A percentile compares a stretch with the other conserved stretches of the same genome.
Conservation (phyloP, 2,888 invertebrate species). For the Drosophila prostipennis region DNA sequence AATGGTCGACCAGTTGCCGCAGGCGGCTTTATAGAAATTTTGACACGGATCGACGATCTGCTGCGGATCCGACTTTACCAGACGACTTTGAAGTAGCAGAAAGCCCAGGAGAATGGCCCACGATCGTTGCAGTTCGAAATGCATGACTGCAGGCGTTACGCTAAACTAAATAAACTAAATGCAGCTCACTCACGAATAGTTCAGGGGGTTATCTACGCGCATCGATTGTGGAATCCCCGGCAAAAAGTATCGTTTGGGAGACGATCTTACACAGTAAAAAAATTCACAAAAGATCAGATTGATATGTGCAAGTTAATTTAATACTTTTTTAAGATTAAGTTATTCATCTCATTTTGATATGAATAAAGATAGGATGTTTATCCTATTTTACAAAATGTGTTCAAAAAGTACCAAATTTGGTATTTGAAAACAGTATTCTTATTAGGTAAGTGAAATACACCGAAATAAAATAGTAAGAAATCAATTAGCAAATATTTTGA, state of each 20-base stretch:
- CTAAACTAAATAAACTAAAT: background rate
- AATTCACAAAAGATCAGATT: too few relatives aligned
- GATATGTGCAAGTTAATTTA: too few relatives aligned
- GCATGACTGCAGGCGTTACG: conserved; percentile 11
- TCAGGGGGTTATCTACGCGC: conserved; percentile 8
- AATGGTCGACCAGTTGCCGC: conserved; percentile 47
- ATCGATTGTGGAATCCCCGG: conserved; percentile 2
- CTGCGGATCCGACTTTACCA: background rate
- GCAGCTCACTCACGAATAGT: background rate
- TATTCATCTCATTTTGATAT: too few relatives aligned
- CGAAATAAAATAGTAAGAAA: background rate
- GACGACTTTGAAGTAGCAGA: background rate
- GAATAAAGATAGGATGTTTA: too few relatives aligned
- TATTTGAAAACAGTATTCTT: too few relatives aligned
- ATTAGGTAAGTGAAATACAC: background rate
- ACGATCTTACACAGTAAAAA: background rate
- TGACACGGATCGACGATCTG: conserved; percentile 25
- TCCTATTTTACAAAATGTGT: too few relatives aligned
- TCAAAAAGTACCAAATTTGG: too few relatives aligned
- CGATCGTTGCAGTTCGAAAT: background rate
- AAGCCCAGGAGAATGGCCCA: background rate
- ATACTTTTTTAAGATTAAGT: too few relatives aligned
- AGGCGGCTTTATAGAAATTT: conserved; percentile 60
- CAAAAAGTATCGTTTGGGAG: background rate
- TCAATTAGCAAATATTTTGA: background rate